Evolutionary conservation across 2,888 invertebrate species (phyloP).

Genomic region (Chrysina gloriosa): DNA sequence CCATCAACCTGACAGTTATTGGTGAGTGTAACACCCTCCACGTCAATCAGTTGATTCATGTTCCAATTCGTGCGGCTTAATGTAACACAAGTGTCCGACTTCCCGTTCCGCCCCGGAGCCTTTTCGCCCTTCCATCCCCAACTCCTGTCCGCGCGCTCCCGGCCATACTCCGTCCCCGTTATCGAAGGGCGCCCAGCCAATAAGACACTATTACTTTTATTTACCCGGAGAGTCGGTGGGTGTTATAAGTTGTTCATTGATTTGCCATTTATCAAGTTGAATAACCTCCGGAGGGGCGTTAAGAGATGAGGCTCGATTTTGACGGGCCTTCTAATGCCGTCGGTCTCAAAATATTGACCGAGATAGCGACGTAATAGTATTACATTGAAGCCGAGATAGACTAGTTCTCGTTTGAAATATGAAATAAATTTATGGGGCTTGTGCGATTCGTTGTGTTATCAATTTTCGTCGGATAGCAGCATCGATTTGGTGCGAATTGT

Average conservation of each 20-base stretch:
- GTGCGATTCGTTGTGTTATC: too few relatives aligned
- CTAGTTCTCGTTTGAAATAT: too few relatives aligned
- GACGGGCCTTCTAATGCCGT: neutral
- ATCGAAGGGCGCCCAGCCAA: neutral
- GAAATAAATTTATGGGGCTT: too few relatives aligned
- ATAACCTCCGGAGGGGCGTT: neutral
- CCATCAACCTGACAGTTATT: constrained; percentile 89
- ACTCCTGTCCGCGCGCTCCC: neutral
- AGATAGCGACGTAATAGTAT: neutral
- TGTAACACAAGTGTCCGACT: constrained; percentile 18
- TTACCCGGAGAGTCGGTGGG: neutral
- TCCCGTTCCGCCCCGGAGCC: neutral
- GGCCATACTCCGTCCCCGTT: neutral
- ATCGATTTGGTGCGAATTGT: too few relatives aligned
- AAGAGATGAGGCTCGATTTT: neutral
- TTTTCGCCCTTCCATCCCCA: neutral
- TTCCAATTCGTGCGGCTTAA: constrained; percentile 31
- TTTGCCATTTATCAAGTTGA: constrained; percentile 30
- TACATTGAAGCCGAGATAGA: too few relatives aligned
- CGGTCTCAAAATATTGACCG: neutral
- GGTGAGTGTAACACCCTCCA: constrained; percentile 72
- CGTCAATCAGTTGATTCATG: constrained; percentile 37
- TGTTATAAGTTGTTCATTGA: constrained; percentile 12
- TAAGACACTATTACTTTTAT: constrained; percentile 25
- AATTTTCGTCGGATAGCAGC: too few relatives aligned